Conservation (phyloP, 2,113 vertebrate genomes). For the Oceanites oceanicus region DNA sequence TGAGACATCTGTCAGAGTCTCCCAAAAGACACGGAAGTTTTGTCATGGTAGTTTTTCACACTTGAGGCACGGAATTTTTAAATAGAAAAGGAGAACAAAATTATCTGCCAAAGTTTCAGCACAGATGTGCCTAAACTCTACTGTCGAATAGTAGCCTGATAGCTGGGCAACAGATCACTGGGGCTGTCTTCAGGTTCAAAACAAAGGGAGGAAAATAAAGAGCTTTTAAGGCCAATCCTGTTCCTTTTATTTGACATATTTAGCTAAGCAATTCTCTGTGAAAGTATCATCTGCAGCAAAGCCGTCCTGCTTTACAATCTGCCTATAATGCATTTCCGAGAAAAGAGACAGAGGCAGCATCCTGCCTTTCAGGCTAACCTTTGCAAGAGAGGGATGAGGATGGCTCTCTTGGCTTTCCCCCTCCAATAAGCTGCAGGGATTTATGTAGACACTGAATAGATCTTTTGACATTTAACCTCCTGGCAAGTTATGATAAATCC, state of each 20-base stretch:
- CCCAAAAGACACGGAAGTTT: neutral
- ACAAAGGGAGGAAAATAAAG: slow-evolving; percentile 28
- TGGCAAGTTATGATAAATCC: neutral
- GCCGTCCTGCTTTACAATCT: neutral
- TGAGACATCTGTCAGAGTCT: neutral
- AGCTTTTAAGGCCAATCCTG: neutral
- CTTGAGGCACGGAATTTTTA: neutral
- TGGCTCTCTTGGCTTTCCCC: neutral
- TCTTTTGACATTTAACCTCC: neutral
- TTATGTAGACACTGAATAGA: neutral
- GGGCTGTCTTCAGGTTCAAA: neutral
- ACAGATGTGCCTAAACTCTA: neutral
- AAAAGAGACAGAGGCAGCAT: neutral
- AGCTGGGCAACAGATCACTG: neutral
- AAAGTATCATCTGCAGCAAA: neutral
- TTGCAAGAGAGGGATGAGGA: too few species aligned
- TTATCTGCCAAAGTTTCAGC: neutral
- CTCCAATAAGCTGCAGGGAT: neutral
- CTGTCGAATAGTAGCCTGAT: slow-evolving; percentile 2
- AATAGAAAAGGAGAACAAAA: neutral
- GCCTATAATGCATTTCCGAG: neutral
- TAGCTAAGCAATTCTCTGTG: neutral
- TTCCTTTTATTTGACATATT: slow-evolving; percentile 11
- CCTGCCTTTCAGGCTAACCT: neutral
- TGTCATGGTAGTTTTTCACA: neutral